A percentile compares a stretch with the other conserved stretches of the same genome.
phyloP scores from a whole-genome alignment of 1,140 invertebrate genomes.

The Leptopilina clavipes region DNA sequence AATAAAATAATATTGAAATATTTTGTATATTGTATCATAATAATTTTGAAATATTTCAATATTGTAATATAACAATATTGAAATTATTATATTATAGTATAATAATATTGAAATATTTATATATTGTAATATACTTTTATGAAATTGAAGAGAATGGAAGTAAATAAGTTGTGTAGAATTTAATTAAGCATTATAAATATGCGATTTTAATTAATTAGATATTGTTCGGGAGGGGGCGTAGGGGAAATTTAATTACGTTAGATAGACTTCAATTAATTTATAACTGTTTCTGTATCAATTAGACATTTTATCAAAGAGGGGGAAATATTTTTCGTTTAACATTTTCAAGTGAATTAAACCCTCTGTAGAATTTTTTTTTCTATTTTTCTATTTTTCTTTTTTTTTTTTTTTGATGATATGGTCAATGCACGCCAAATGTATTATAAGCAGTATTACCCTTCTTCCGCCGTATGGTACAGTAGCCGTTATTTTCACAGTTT shows the following conservation, averaged over 20 bases:
- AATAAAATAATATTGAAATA: too few relatives aligned
- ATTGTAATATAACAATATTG: too few relatives aligned
- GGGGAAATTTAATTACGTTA: neutral
- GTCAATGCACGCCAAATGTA: neutral
- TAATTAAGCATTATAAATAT: neutral
- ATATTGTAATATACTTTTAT: too few relatives aligned
- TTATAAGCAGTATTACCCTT: neutral
- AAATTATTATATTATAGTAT: too few relatives aligned
- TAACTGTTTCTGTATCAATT: neutral
- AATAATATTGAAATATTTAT: too few relatives aligned
- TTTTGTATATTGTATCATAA: too few relatives aligned
- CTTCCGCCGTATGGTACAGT: constrained; percentile 15
- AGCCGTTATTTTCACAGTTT: constrained; percentile 23
- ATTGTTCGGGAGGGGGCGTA: neutral
- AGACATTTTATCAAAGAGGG: neutral
- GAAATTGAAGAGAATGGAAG: neutral
- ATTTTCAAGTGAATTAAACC: neutral
- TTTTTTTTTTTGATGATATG: constrained; percentile 10
- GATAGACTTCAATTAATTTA: constrained; percentile 6
- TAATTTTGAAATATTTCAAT: too few relatives aligned
- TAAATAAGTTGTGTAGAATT: neutral
- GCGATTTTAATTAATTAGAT: neutral
- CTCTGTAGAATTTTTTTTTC: neutral
- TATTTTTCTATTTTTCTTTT: neutral
- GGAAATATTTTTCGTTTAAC: neutral